phyloP scores from a whole-genome alignment of 2,113 vertebrate species.

The Nerophis ophidion region DNA sequence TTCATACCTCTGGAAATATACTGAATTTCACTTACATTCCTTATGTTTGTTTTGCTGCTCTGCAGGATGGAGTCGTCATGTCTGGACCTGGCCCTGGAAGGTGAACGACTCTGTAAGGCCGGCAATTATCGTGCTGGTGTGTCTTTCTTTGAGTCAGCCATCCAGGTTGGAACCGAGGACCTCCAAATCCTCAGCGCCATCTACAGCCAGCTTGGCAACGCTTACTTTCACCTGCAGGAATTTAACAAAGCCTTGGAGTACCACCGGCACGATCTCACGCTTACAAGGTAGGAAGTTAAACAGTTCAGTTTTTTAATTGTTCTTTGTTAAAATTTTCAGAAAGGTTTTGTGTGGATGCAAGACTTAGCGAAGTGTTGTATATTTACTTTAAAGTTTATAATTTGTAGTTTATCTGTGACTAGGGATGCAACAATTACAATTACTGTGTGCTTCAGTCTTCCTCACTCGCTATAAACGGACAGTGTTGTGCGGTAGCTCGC shows the following conservation, averaged over 20 bases:
- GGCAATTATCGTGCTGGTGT: slow-evolving; percentile 86
- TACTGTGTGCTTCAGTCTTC: too few species aligned
- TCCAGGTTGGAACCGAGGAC: slow-evolving; percentile 96
- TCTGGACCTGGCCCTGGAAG: slow-evolving; percentile 92
- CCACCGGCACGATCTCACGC: slow-evolving; percentile 92
- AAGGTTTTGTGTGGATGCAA: too few species aligned
- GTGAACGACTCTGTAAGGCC: slow-evolving; percentile 88
- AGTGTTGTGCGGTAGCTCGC: too few species aligned
- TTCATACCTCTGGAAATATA: too few species aligned
- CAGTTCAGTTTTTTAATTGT: neutral
- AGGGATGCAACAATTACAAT: too few species aligned
- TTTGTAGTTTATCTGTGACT: neutral
- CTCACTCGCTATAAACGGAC: too few species aligned
- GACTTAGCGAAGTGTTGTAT: too few species aligned
- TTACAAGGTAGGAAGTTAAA: slow-evolving; percentile 74
- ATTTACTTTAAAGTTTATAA: neutral
- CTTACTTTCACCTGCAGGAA: slow-evolving; percentile 94
- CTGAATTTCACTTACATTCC: neutral
- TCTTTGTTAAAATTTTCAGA: neutral
- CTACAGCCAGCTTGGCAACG: slow-evolving; percentile 97
- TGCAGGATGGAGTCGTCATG: slow-evolving; percentile 96
- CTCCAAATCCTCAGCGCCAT: slow-evolving; percentile 94
- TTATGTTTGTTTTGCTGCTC: slow-evolving; percentile 7
- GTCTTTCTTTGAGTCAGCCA: slow-evolving; percentile 93
- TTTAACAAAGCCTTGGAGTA: slow-evolving; percentile 93